Base-by-base conservation (phyloP, 2,888 invertebrate genomes). In the Homarus gammarus region DNA sequence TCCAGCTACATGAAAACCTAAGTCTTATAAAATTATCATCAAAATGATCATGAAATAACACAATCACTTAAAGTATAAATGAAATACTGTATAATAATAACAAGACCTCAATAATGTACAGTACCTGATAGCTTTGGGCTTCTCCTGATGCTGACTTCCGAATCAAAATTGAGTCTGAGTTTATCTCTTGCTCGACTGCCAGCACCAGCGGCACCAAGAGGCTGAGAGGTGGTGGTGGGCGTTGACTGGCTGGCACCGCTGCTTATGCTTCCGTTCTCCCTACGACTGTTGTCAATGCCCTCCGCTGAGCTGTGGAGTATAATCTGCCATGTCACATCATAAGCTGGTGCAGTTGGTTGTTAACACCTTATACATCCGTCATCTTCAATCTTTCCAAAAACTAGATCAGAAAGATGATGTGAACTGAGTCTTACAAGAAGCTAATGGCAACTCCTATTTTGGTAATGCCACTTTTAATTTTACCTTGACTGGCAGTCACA, bases 131-230 rank as follows among this genome's bases (percentile, higher is more conserved):
- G 36, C 38, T 89, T 89, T n/a, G 89, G 84, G n/a, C 89, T 85
- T 72, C 79, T 89, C 36, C 83, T 79, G n/a, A 81, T 78, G 40
- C 77, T 61, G 51, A 75, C 81, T 31, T 89, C 91, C 77, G 88
- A 70, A n/a, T 91, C 89, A 72, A 91, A 83, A 78, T 91, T 88
- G 61, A 91, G 91, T 79, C 89, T 51, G n/a, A 91, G 84, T 31
- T 91, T 91, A 68, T 91, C 91, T 33, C 91, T 75, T 36, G 91
- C 86, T 3, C 89, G 83, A 40, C 88, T 86, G 49, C 86, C 86
- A 64, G 89, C 83, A 22, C 84, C 81, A 51, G 83, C 90, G 51
- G 84, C 70, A 0, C 88, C 85, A 8, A 73, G 49, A 64, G 64
- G 78, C 31, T 85, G 85, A 8, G 72, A 33, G n/a, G 87, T n/a